Evolutionary conservation across 2,888 invertebrate species (phyloP).

Genomic region (Drosophila multiciliata): DNA sequence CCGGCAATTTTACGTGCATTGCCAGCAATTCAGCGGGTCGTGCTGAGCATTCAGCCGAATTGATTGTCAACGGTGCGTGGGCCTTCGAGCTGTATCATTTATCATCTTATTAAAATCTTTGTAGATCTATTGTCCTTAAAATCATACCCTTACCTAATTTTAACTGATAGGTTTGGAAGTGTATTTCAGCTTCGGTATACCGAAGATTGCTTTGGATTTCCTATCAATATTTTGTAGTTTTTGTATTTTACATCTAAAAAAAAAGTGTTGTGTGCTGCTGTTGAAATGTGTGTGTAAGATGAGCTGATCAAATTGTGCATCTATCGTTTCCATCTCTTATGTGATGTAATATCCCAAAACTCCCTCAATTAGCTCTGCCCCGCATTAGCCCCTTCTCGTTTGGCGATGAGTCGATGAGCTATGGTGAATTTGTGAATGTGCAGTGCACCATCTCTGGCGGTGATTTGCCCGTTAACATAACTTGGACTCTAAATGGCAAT

Average conservation of each 20-base stretch:
- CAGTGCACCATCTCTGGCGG: slow-evolving; percentile 86
- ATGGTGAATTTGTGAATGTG: slow-evolving; percentile 87
- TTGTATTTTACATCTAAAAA: slow-evolving; percentile 10
- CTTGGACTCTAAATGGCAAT: slow-evolving; percentile 87
- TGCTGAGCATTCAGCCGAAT: slow-evolving; percentile 88
- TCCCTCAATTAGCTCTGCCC: slow-evolving; percentile 88
- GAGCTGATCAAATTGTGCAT: slow-evolving; percentile 5
- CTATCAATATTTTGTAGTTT: slow-evolving; percentile 15
- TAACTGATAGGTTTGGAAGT: neutral
- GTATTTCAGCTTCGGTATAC: slow-evolving; percentile 60
- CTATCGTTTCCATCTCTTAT: neutral
- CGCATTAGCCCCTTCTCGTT: slow-evolving; percentile 91
- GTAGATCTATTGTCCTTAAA: neutral
- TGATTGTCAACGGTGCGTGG: slow-evolving; percentile 90
- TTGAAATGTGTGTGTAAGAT: slow-evolving; percentile 19
- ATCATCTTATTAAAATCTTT: neutral
- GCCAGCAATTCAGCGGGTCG: slow-evolving; percentile 91
- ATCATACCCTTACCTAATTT: neutral
- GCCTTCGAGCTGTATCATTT: neutral
- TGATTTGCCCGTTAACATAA: slow-evolving; percentile 87
- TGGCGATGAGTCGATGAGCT: slow-evolving; percentile 90
- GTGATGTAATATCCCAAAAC: neutral
- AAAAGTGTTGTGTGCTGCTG: slow-evolving; percentile 50
- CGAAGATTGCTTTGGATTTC: slow-evolving; percentile 66
- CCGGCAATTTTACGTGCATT: slow-evolving; percentile 91